Conservation (phyloP, 2,888 invertebrate genomes). For the Bursaphelenchus okinawaensis region DNA sequence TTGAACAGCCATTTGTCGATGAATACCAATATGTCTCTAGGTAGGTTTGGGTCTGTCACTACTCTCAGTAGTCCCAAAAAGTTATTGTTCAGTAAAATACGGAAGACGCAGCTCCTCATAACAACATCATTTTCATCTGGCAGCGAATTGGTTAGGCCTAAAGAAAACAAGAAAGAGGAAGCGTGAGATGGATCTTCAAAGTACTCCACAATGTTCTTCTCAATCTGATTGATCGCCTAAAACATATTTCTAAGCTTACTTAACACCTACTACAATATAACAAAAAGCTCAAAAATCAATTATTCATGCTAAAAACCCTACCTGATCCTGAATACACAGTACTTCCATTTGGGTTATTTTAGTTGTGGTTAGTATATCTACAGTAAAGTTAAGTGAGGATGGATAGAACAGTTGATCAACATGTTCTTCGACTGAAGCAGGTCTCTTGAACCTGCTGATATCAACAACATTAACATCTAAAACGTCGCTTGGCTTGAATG, state of each 20-base stretch:
- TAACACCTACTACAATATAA: no score
- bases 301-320: not conserved
- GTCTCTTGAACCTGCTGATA: not conserved
- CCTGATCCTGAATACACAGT: slow-evolving; percentile 6
- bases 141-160: slow-evolving; percentile 4
- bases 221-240: not conserved
- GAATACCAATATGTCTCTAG: not conserved
- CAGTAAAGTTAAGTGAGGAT: slow-evolving; percentile 5
- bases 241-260: no score
- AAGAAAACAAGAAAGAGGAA: not conserved
- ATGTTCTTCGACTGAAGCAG: not conserved
- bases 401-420: slow-evolving; percentile 12
- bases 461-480: not conserved
- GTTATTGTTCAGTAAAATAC: slow-evolving; percentile 6
- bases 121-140: slow-evolving; percentile 8
- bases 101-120: slow-evolving; percentile 6
- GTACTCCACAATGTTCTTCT: not conserved
- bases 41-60: not conserved
- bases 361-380: not conserved
- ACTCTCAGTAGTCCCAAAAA: not conserved
- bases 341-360: not conserved
- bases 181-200: not conserved
- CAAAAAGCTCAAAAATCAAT: no score
- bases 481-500: slow-evolving; percentile 2
- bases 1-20: slow-evolving; percentile 11